Evolutionary conservation across 2,888 invertebrate species (phyloP), one percentile per base, ranked within the genome.

Genomic region (Ceraclea dissimilis): DNA sequence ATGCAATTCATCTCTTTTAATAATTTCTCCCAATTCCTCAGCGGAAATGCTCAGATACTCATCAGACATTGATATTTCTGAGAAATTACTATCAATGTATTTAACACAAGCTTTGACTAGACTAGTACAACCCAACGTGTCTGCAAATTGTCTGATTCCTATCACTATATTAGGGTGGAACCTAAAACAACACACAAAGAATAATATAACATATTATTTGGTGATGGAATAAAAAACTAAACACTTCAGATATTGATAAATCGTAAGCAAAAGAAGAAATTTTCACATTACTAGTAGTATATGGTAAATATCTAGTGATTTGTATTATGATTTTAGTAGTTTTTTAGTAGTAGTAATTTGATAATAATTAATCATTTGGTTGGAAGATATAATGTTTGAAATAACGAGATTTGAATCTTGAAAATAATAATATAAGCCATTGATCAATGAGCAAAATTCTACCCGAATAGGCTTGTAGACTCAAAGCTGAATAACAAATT

Each of bases 91-190:
- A 67, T 88, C 86, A 54, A 93, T 84, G 68, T 84, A 92, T 67
- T 85, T 85, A 66, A 90, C 88, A 6, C 89, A 84, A 6, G 86
- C 84, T 62, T 85, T 81, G 2, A 88, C 84, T 34, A 92, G 74
- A 5, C 78, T 72, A 1, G 78, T 71, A 66, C 90, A 90, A 60
- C 85, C 84, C 61, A 91, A 75, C 16, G 87, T 85, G 66, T 90
- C 88, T 4, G 90, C 91, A 73, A 92, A 92, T 52, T 83, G 80
- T 20, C 88, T 78, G 55, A 91, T 85, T 8, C 90, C 88, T 58
- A 93, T 70, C 10, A 89, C 90, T 71, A 91, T 92, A 65, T 85
- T 82, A 0, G 88, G 86, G 67, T 87, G 84, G 65, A 91, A 81
- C 66, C 88, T 84, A 65, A 48, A 70, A 69, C 61, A 58, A 61